These are phyloP conservation scores for Homarus gammarus DNA, from an alignment of 2,888 invertebrate genomes.

Conservation along the genomic window DNA sequence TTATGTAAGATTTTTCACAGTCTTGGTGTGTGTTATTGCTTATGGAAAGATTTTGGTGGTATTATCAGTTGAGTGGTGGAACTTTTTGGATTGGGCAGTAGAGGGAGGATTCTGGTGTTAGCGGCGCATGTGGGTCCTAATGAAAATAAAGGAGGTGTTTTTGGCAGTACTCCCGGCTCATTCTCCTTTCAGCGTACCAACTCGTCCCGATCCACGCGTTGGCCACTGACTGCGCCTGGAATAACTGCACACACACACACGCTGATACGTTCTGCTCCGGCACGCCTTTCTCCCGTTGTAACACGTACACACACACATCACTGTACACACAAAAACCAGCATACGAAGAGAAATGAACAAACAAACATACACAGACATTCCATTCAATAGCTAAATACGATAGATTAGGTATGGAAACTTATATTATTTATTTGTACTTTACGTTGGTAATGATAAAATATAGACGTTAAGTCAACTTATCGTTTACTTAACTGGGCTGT, in stretches of 20 bases:
- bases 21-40: background rate
- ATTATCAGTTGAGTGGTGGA: background rate
- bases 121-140: no score
- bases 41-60: background rate
- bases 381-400: background rate
- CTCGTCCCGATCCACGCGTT: background rate
- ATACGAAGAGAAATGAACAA: background rate
- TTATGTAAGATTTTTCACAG: background rate
- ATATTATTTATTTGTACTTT: background rate
- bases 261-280: no score
- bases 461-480: no score
- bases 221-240: no score
- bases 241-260: no score
- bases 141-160: background rate
- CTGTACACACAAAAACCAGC: background rate
- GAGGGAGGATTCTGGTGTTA: no score
- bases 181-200: background rate
- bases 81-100: background rate
- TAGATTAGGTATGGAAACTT: background rate
- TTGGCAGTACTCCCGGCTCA: background rate
- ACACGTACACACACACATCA: constrained; percentile 10
- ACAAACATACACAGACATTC: background rate
- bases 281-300: no score
- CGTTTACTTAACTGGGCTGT: background rate
- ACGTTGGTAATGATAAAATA: background rate